Base-by-base conservation (phyloP, 2,113 vertebrate species). In the Phaethon lepturus region DNA sequence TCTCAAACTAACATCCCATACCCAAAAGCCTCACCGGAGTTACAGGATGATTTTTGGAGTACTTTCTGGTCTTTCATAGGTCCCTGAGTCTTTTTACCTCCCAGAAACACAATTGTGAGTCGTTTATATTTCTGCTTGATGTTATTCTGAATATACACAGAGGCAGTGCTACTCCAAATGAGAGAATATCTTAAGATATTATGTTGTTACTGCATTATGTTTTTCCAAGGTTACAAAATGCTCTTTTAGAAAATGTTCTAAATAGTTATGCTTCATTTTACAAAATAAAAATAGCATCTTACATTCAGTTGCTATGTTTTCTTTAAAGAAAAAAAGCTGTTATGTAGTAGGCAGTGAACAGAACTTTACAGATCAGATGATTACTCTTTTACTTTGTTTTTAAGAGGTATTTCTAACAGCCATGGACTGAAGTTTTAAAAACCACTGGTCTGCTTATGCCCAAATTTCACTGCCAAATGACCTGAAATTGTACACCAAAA, bases 221-320 rank as follows among this genome's bases (percentile, higher is more conserved):
- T 97, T 97, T 95, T 88, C 83, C 92, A 91, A 89, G 71, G 71
- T 89, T 97, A 79, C 47, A 86, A 95, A 95, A 52, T 58, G 69
- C 47, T 97, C 93, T 96, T 95, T 91, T 83, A 90, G 89, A 93
- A 93, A 95, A 88, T 33, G 35, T 71, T 98, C 92, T 78, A 95
- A 98, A 97, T 96, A 98, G 93, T 94, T 95, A 91, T 56, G 47
- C 25, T 95, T 96, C 92, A 88, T 97, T 95, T 97, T 81, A 63
- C 78, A 94, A 90, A 93, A 95, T 93, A 97, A 97, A 97, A 97
- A 96, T 94, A 97, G 53, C 87, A 96, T 93, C 79, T 92, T 95
- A 44, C 60, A 87, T 96, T 95, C 96, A 95, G 86, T 91, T 96
- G 83, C 78, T 97, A 85, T 69, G 67, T 82, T 94, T 95, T 97